A percentile compares a stretch with the other conserved stretches of the same genome.
phyloP scores from a whole-genome alignment of 2,888 invertebrate genomes.

The Cheilosia impressa region DNA sequence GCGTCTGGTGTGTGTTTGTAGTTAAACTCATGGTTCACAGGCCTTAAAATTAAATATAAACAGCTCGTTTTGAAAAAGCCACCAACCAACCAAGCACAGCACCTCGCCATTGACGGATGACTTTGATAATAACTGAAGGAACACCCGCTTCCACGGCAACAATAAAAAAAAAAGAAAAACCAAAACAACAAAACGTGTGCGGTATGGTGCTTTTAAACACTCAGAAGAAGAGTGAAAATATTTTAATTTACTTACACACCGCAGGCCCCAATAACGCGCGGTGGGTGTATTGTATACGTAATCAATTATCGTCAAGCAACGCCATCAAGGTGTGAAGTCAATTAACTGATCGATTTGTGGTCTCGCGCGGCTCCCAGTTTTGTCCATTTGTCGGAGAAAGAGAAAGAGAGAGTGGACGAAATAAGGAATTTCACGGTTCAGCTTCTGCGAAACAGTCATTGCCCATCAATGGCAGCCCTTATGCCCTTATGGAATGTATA shows the following conservation, averaged over 20 bases:
- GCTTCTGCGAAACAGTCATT: neutral
- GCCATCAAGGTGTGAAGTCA: conserved; percentile 30
- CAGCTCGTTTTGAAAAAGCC: conserved; percentile 11
- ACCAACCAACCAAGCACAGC: conserved; percentile 1
- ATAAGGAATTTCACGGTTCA: conserved; percentile 11
- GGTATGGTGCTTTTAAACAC: conserved; percentile 27
- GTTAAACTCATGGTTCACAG: conserved; percentile 39
- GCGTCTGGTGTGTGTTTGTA: conserved; percentile 4
- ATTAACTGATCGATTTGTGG: conserved; percentile 34
- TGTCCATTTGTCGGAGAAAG: conserved; percentile 20
- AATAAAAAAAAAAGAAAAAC: no score
- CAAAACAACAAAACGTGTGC: no score
- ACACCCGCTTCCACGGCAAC: neutral
- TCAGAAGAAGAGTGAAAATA: neutral
- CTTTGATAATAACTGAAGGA: conserved; percentile 30
- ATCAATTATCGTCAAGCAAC: conserved; percentile 20
- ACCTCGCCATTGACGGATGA: conserved; percentile 16
- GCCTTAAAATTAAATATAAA: conserved; percentile 41
- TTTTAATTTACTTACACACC: conserved; percentile 22
- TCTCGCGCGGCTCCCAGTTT: neutral
- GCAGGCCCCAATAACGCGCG: neutral
- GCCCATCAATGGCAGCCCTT: neutral
- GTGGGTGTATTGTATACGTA: neutral
- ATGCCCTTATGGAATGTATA: no score
- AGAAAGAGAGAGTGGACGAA: conserved; percentile 9